Base-by-base conservation (phyloP, 1,140 invertebrate species). In the Pseudoatta argentina region DNA sequence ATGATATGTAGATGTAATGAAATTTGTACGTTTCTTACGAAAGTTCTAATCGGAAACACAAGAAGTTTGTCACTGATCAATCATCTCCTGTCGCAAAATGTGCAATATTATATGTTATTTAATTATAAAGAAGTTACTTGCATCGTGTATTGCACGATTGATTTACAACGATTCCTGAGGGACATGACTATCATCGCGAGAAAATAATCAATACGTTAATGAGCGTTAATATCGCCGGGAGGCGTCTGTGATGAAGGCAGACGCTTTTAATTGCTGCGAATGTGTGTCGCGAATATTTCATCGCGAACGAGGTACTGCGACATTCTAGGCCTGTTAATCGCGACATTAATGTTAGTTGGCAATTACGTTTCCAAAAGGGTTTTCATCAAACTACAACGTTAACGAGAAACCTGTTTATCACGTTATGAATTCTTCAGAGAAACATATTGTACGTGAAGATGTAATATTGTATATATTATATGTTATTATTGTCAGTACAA, bases 381-480 rank as follows among this genome's bases (percentile, higher is more conserved):
- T 48, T 51, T 18, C 18, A 44, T 85, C 57, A 85, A 85, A 85
- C 69, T 55, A 69, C 69, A 48, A 21, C 21, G 71, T 51, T 85
- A 85, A 85, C 63, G 57, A 85, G 71, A 76, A 85, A 76, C 57
- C 44, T 63, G 71, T 85, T 85, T 76, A 57, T 73, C 57, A 61
- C 34, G 16, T 51, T 10, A 24, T 55, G 57, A 30, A 83, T 73
- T 63, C 18, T 16, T 48, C 55, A 16, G 24, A 66, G 24, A 64
- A 30, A 16, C 21, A 61, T 44, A 44, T 59, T 44, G 24, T 51
- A 57, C 75, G 12, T 6, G 24, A 48, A n/a, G 2, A 48, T 77
- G 48, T 21, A 44, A 44, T 44, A 21, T 21, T 21, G 21, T 21
- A 44, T 44, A 44, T 39, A 39, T 1, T 48, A 77, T 24, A 24